A percentile compares a stretch with the other conserved stretches of the same genome.
phyloP scores from a whole-genome alignment of 2,797 vertebrate species.

The Pseudomugil gertrudae region DNA sequence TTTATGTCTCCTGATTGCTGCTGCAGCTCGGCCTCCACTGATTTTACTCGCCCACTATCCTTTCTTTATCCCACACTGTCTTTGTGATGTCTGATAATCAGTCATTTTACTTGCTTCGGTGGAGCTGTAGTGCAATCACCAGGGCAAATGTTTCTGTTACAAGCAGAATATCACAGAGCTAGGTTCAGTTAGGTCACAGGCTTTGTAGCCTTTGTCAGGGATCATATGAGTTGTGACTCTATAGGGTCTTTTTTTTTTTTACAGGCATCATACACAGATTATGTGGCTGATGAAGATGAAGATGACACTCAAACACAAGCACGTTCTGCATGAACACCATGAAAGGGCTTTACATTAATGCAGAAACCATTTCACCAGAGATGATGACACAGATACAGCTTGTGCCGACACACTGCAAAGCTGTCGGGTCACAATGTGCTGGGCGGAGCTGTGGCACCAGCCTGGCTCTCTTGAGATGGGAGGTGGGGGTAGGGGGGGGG shows the following conservation, averaged over 20 bases:
- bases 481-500: neutral
- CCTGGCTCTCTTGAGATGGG: neutral
- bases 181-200: neutral
- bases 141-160: neutral
- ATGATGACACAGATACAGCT: constrained; percentile 26
- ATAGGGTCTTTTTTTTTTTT: neutral
- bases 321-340: constrained; percentile 1
- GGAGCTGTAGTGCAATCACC: neutral
- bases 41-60: neutral
- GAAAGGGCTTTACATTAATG: constrained; percentile 29
- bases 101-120: neutral
- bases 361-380: constrained; percentile 19
- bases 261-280: constrained; percentile 11
- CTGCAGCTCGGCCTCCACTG: neutral
- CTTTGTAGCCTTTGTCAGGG: neutral
- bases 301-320: constrained; percentile 12
- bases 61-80: neutral
- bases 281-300: no score
- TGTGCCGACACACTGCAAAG: constrained; percentile 13
- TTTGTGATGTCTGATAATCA: neutral
- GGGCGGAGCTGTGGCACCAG: constrained; percentile 25
- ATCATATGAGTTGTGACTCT: neutral
- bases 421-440: constrained; percentile 23
- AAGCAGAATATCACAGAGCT: neutral
- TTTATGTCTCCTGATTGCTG: neutral